Percentiles rank a stretch among this genome's conserved stretches.
Evolutionary conservation across 2,113 vertebrate genomes (phyloP).

Genomic region (Balaenoptera acutorostrata): DNA sequence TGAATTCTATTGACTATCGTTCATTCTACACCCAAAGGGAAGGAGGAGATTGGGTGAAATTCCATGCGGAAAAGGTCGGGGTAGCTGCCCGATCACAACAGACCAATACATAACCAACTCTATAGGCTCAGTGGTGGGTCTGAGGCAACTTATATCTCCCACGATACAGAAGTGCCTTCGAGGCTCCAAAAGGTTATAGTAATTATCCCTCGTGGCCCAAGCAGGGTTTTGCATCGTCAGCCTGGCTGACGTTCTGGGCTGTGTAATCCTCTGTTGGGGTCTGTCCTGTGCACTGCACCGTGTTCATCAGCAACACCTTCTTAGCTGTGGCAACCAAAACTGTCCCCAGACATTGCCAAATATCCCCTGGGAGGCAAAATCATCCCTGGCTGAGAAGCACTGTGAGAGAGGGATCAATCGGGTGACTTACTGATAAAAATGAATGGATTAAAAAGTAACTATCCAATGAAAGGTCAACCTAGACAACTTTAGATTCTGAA

Average conservation of each 20-base stretch:
- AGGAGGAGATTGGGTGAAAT: no score
- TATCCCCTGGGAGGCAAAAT: background rate
- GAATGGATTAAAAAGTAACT: background rate
- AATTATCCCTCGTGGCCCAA: background rate
- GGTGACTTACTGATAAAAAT: background rate
- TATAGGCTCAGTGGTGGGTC: rapidly evolving
- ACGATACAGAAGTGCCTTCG: rapidly evolving
- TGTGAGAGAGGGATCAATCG: background rate
- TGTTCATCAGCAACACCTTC: no score
- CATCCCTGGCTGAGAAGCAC: background rate
- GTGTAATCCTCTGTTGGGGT: background rate
- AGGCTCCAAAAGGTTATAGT: background rate
- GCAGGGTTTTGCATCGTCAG: background rate
- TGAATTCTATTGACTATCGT: no score
- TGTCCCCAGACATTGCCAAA: background rate
- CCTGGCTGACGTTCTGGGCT: background rate
- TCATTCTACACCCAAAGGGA: background rate
- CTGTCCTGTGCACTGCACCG: background rate
- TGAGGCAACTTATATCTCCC: background rate
- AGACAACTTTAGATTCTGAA: background rate
- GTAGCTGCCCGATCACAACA: no score
- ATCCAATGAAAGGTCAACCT: background rate
- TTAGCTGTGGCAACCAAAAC: background rate
- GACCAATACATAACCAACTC: background rate
- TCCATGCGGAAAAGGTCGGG: rapidly evolving